These are phyloP conservation scores for Coendou prehensilis DNA, from an alignment of 2,797 vertebrate species.

Conservation along the genomic window DNA sequence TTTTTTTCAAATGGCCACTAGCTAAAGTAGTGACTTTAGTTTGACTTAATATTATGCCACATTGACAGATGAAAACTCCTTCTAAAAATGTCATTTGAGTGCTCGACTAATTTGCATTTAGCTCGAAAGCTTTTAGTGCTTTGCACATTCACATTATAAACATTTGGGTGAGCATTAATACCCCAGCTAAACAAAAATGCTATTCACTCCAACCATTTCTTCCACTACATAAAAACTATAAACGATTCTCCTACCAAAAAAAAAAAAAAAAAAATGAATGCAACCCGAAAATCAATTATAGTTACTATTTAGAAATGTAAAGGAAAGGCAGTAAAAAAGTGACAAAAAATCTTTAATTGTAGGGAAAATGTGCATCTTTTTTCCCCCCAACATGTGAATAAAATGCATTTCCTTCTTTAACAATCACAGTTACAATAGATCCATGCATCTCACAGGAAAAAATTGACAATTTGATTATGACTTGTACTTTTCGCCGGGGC, in stretches of 20 bases:
- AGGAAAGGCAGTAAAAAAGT: constrained; percentile 92
- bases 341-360: constrained; percentile 94
- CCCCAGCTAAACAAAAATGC: constrained; percentile 96
- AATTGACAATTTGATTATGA: constrained; percentile 96
- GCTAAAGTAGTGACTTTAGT: constrained; percentile 93
- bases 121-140: constrained; percentile 95
- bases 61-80: constrained; percentile 93
- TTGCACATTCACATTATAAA: constrained; percentile 98
- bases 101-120: constrained; percentile 93
- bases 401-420: constrained; percentile 93
- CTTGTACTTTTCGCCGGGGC: constrained; percentile 94
- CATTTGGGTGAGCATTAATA: constrained; percentile 99
- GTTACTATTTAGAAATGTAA: constrained; percentile 95
- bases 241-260: constrained; percentile 93
- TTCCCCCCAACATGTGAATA: constrained; percentile 93
- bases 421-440: constrained; percentile 93
- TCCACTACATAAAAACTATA: constrained; percentile 95
- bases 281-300: constrained; percentile 91
- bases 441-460: constrained; percentile 93
- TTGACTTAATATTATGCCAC: constrained; percentile 93
- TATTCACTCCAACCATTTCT: constrained; percentile 98
- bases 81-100: constrained; percentile 93
- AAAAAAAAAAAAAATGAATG: constrained; percentile 91
- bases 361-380: constrained; percentile 93
- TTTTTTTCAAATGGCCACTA: constrained; percentile 93